Base-by-base conservation (phyloP, 2,797 vertebrate genomes). In the Eulemur rubriventer region DNA sequence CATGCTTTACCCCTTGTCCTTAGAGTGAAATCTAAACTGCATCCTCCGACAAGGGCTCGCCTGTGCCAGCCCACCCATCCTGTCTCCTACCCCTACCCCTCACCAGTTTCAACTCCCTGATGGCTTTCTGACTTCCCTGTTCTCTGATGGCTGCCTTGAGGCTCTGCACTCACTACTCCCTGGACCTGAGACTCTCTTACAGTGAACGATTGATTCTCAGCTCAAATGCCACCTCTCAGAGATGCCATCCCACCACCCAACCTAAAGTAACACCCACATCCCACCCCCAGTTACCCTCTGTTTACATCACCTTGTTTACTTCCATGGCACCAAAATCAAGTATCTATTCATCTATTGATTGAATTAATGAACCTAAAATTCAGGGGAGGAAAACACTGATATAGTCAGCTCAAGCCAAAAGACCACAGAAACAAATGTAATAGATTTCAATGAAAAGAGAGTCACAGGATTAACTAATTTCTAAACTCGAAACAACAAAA, bases 401-500 rank as follows among this genome's bases (percentile, higher is more conserved):
- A 69, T 16, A 72, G 88, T 65, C 43, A 80, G 24, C 75, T 52
- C 35, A 91, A 84, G 28, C 41, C 22, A 72, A 90, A 85, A 50
- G 65, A 26, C 24, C 20, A 38, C n/a, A 75, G 50, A 94, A 86
- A 78, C 43, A 94, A 86, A 70, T 41, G 26, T 14, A 67, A 43
- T 76, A 38, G 16, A 11, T 96, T 94, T 89, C n/a, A 70, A 81
- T 90, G 75, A 46, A 69, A 95, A 26, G n/a, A 79, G 9, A 81
- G 57, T 73, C 38, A 84, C 4, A 65, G 12, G 81, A 87, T 85
- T 75, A 78, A 82, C 38, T 35, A 69, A 13, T 81, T 78, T 96
- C 69, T 93, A 76, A 95, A 89, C 78, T 80, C 11, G 73, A 81
- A 96, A 73, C 48, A 86, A 70, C 38, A 67, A 28, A 90, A 33